Conservation (phyloP, 2,113 vertebrate genomes). For the Osmerus eperlanus region DNA sequence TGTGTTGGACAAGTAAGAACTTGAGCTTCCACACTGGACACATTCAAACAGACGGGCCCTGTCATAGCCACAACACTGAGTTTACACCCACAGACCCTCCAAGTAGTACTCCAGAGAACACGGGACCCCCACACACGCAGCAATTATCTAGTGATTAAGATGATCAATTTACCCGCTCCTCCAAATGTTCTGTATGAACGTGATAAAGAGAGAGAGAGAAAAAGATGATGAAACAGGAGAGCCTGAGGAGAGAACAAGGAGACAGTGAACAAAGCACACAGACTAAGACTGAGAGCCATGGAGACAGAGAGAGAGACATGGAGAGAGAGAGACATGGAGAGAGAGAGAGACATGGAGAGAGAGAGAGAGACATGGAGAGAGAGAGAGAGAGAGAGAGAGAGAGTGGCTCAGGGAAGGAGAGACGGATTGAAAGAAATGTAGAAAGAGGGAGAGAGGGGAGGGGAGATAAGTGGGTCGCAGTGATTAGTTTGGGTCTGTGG, state of each 20-base stretch:
- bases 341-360: not conserved
- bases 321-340: not conserved
- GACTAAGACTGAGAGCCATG: not conserved
- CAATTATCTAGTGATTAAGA: not conserved
- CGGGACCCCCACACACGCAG: not conserved
- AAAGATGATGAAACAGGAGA: not conserved
- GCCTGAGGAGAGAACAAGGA: not conserved
- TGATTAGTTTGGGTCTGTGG: not conserved
- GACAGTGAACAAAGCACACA: not conserved
- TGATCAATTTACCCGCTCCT: not conserved
- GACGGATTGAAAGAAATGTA: not conserved
- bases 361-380: not conserved
- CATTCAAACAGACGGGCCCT: not conserved
- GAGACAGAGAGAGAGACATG: not conserved
- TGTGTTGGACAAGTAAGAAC: not conserved
- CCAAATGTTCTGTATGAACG: not conserved
- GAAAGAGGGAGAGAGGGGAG: not conserved
- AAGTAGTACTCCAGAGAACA: not conserved
- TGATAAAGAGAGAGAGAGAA: not conserved
- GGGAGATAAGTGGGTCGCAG: not conserved
- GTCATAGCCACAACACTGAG: not conserved
- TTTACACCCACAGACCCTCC: not conserved
- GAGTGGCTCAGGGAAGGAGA: too few relatives aligned
- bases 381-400: not conserved
- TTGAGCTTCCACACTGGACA: not conserved